phyloP scores from a whole-genome alignment of 1,140 invertebrate genomes.

The Hypsibius dujardini region DNA sequence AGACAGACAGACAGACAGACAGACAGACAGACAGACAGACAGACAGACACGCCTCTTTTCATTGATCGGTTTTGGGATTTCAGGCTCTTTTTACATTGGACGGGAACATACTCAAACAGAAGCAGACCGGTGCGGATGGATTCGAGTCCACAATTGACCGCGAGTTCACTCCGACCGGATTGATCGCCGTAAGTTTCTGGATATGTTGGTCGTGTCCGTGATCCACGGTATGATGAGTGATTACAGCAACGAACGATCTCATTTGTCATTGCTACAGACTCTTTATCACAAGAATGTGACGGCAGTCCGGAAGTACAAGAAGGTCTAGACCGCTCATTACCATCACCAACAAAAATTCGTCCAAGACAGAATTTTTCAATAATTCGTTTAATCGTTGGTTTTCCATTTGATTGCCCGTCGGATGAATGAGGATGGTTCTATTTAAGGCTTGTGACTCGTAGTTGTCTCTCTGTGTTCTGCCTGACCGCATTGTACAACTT shows the following conservation, averaged over 20 bases:
- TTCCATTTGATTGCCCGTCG: neutral
- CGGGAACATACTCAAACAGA: neutral
- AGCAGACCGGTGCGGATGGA: neutral
- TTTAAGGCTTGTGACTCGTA: neutral
- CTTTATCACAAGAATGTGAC: neutral
- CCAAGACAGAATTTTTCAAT: neutral
- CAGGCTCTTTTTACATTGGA: conserved; percentile 7
- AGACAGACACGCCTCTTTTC: no score
- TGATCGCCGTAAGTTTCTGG: neutral
- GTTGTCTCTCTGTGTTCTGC: neutral
- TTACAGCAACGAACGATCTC: no score
- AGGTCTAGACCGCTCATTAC: neutral
- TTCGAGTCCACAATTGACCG: neutral
- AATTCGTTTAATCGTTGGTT: neutral
- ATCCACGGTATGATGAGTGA: no score
- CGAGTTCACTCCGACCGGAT: neutral
- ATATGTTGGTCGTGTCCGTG: no score
- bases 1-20: no score
- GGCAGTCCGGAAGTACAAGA: conserved; percentile 11
- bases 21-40: no score
- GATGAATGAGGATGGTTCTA: neutral
- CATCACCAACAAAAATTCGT: neutral
- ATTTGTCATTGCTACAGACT: neutral
- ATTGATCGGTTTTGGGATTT: neutral
- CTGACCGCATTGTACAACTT: neutral